A percentile compares a stretch with the other conserved stretches of the same genome.
Evolutionary conservation across 2,113 vertebrate genomes (phyloP).

Genomic region (Merops nubicus): DNA sequence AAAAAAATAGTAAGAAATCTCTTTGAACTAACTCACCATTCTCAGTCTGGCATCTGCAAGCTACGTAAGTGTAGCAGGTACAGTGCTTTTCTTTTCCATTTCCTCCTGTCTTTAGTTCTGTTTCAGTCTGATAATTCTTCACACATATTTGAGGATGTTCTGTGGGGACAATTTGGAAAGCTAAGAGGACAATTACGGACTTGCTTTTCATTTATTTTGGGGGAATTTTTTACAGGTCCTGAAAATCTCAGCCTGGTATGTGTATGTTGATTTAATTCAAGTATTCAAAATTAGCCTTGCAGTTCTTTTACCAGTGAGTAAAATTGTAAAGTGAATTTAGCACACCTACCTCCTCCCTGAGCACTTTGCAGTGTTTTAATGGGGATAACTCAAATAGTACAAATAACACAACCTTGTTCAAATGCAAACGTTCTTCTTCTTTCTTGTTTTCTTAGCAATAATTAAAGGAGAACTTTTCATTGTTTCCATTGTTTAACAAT

Average conservation of each 20-base stretch:
- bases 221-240: background rate
- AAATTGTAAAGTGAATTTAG: background rate
- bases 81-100: background rate
- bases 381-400: background rate
- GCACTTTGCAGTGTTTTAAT: background rate
- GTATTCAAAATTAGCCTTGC: background rate
- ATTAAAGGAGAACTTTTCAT: background rate
- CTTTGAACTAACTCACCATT: background rate
- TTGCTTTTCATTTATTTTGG: background rate
- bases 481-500: background rate
- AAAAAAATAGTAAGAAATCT: background rate
- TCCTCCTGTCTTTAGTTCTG: background rate
- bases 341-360: background rate
- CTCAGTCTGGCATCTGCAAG: background rate
- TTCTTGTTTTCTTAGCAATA: background rate
- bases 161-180: background rate
- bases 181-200: background rate
- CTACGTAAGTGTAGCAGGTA: background rate
- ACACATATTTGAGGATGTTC: background rate
- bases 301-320: background rate
- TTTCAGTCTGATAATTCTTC: background rate
- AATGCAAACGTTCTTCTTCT: background rate
- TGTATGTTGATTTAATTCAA: background rate
- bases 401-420: background rate
- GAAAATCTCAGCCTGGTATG: background rate